A percentile compares a stretch with the other conserved stretches of the same genome.
Evolutionary conservation across 92 coral and sea anemone genomes (phyloP).

Genomic region (Micromussa lordhowensis): DNA sequence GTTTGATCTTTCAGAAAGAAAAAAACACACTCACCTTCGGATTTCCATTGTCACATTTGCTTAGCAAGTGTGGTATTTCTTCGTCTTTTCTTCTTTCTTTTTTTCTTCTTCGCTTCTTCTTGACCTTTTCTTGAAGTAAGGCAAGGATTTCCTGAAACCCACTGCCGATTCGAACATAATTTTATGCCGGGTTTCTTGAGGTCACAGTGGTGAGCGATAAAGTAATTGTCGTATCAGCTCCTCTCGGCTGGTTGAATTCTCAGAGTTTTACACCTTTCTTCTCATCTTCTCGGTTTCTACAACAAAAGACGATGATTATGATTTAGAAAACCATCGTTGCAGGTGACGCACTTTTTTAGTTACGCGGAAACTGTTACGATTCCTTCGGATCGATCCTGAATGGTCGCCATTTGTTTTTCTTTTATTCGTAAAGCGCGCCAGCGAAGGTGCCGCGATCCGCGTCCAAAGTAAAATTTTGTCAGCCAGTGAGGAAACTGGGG

Average conservation of each 20-base stretch:
- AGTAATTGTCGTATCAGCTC: neutral
- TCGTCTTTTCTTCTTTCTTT: neutral
- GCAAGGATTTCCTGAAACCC: neutral
- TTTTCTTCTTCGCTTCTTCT: neutral
- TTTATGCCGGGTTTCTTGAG: neutral
- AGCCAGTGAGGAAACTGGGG: no score
- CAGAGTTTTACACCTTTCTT: neutral
- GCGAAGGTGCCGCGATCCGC: neutral
- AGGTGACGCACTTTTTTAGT: neutral
- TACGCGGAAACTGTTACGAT: neutral
- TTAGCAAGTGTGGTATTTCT: neutral
- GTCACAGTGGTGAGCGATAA: neutral
- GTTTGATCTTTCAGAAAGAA: neutral
- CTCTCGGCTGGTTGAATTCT: neutral
- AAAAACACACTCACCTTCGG: slow-evolving; percentile 5
- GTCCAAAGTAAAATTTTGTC: no score
- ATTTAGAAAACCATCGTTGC: neutral
- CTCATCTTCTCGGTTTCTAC: neutral
- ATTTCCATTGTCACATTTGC: slow-evolving; percentile 2
- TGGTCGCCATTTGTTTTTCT: neutral
- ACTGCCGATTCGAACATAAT: neutral
- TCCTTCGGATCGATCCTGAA: neutral
- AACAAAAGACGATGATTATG: neutral
- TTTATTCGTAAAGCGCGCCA: neutral
- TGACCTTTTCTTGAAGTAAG: neutral